A percentile compares a stretch with the other conserved stretches of the same genome.
These are phyloP conservation scores for Callyntrura guangdongensis DNA, from an alignment of 2,888 invertebrate species.

Conservation along the genomic window DNA sequence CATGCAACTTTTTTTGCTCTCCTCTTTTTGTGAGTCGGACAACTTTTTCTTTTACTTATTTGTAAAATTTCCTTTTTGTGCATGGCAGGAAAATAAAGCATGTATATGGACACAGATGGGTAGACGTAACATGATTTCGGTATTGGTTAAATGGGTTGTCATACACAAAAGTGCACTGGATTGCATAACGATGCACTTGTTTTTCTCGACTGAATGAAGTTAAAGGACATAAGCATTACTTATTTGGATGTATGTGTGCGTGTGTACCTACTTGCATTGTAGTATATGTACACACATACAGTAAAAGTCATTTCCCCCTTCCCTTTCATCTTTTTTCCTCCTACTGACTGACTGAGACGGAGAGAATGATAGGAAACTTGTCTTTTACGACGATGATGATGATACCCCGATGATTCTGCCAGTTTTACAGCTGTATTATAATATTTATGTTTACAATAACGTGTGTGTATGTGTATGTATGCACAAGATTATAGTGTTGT, in stretches of 20 bases:
- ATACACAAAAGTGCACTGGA: slow-evolving; percentile 68
- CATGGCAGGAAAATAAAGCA: background rate
- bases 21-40: background rate
- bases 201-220: slow-evolving; percentile 61
- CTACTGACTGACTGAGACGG: slow-evolving; percentile 35
- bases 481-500: slow-evolving; percentile 3
- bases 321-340: slow-evolving; percentile 14
- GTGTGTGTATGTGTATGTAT: background rate
- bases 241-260: slow-evolving; percentile 22
- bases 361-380: slow-evolving; percentile 53
- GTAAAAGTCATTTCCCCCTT: slow-evolving; percentile 65
- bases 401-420: slow-evolving; percentile 44
- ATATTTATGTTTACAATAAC: background rate
- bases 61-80: slow-evolving; percentile 35
- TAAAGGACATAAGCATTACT: slow-evolving; percentile 31
- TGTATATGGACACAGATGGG: slow-evolving; percentile 8
- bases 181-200: slow-evolving; percentile 72
- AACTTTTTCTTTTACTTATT: slow-evolving; percentile 22
- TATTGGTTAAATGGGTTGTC: slow-evolving; percentile 67
- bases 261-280: background rate
- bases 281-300: background rate
- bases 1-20: slow-evolving; percentile 43
- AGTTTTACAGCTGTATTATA: slow-evolving; percentile 41
- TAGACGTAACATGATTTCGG: slow-evolving; percentile 17
- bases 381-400: slow-evolving; percentile 55